Evolutionary conservation across 2,888 invertebrate genomes (phyloP).

Genomic region (Andrena hattorfiana): DNA sequence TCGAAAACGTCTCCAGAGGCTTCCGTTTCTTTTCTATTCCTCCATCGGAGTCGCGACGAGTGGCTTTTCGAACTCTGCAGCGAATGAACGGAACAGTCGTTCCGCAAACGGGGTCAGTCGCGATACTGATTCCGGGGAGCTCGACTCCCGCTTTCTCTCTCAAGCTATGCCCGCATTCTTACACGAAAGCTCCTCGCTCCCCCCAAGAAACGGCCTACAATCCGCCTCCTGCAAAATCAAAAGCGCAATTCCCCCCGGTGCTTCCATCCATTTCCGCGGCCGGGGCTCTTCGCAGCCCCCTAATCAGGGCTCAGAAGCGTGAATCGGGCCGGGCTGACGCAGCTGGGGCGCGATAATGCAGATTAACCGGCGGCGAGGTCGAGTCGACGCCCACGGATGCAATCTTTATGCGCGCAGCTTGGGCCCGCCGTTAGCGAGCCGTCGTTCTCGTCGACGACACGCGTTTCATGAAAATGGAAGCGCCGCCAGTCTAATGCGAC

Average conservation of each 20-base stretch:
- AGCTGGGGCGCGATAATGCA: conserved; percentile 46
- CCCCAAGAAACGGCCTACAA: no score
- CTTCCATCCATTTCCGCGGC: not conserved
- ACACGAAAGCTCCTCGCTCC: no score
- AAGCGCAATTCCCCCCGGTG: no score
- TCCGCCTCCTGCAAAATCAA: no score
- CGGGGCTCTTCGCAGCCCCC: not conserved
- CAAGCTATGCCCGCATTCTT: no score
- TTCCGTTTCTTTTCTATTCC: conserved; percentile 35
- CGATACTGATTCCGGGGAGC: not conserved
- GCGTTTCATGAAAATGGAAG: conserved; percentile 70
- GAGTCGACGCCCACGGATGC: conserved; percentile 23
- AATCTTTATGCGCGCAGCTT: conserved; percentile 52
- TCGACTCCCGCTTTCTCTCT: no score
- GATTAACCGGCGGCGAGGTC: conserved; percentile 60
- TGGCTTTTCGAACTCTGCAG: conserved; percentile 9
- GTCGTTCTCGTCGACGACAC: conserved; percentile 45
- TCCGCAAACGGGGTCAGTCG: not conserved
- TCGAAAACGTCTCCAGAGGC: conserved; percentile 30
- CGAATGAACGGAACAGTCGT: conserved; percentile 11
- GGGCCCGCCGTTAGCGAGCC: conserved; percentile 41
- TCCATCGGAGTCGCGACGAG: conserved; percentile 19
- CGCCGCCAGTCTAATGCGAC: conserved; percentile 72
- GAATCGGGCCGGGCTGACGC: not conserved
- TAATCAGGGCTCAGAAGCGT: not conserved